Percentiles rank a stretch among this genome's conserved stretches.
Conservation (phyloP, 2,888 invertebrate genomes). For the Nomada lathburiana region DNA sequence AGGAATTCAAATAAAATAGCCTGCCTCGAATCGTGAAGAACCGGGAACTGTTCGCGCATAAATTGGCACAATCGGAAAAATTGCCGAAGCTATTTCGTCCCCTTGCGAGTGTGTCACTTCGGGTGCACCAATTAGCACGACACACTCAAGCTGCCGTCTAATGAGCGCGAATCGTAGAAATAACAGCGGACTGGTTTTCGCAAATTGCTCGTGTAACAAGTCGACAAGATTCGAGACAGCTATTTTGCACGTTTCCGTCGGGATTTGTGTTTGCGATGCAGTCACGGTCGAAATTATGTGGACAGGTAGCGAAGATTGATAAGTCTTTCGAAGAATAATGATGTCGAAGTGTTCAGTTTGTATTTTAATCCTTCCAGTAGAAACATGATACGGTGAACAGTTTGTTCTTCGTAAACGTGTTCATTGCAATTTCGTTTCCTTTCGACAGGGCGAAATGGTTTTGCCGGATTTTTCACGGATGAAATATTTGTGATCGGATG, state of each 20-base stretch:
- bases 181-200: conserved; percentile 11
- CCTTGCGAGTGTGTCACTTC: not conserved
- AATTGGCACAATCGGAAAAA: conserved; percentile 27
- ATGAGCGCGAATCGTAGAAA: conserved; percentile 20
- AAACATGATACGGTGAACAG: too few species aligned
- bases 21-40: conserved; percentile 16
- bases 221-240: not conserved
- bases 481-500: not conserved
- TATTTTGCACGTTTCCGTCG: not conserved
- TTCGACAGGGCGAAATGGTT: too few species aligned
- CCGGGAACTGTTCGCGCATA: conserved; percentile 2
- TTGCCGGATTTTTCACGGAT: too few species aligned
- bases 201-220: conserved; percentile 6
- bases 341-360: too few species aligned
- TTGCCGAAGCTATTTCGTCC: not conserved
- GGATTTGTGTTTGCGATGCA: too few species aligned
- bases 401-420: too few species aligned
- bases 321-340: too few species aligned
- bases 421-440: not conserved
- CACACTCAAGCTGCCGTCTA: not conserved
- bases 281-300: too few species aligned
- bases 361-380: too few species aligned
- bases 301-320: too few species aligned
- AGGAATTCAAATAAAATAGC: not conserved
- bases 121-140: conserved; percentile 14